Evolutionary conservation across 92 coral and sea anemone species (phyloP).

Genomic region (Actinernus sp.): DNA sequence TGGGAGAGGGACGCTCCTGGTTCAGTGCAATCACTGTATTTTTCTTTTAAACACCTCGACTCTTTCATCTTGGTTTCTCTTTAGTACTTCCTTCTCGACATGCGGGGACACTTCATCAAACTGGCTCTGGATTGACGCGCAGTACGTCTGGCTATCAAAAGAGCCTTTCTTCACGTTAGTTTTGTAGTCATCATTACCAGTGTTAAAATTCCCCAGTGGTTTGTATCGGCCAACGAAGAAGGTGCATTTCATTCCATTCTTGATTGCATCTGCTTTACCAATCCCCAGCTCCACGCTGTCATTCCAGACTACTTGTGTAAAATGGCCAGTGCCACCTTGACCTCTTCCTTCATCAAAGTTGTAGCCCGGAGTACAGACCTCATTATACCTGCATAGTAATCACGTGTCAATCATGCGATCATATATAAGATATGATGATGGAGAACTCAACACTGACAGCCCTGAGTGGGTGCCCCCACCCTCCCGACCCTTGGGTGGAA

Average conservation of each 20-base stretch:
- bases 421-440: no score
- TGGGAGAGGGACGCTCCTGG: no score
- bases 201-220: slow-evolving; percentile 22
- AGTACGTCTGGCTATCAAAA: slow-evolving; percentile 9
- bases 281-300: slow-evolving; percentile 45
- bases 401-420: no score
- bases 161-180: slow-evolving; percentile 25
- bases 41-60: no score
- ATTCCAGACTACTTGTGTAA: slow-evolving; percentile 83
- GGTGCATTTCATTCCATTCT: slow-evolving; percentile 16
- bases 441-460: no score
- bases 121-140: slow-evolving; percentile 2
- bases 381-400: slow-evolving; percentile 69
- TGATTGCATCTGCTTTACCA: slow-evolving; percentile 5
- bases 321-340: slow-evolving; percentile 60
- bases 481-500: no score
- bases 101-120: no score
- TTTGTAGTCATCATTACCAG: slow-evolving; percentile 1
- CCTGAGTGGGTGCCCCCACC: no score
- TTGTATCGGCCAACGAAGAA: slow-evolving; percentile 32
- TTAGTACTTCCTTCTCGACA: no score
- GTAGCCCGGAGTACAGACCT: slow-evolving; percentile 59
- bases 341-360: slow-evolving; percentile 16
- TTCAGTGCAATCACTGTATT: no score
- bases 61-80: no score